Evolutionary conservation across 2,113 vertebrate genomes (phyloP).

Genomic region (Syrmaticus mikado): DNA sequence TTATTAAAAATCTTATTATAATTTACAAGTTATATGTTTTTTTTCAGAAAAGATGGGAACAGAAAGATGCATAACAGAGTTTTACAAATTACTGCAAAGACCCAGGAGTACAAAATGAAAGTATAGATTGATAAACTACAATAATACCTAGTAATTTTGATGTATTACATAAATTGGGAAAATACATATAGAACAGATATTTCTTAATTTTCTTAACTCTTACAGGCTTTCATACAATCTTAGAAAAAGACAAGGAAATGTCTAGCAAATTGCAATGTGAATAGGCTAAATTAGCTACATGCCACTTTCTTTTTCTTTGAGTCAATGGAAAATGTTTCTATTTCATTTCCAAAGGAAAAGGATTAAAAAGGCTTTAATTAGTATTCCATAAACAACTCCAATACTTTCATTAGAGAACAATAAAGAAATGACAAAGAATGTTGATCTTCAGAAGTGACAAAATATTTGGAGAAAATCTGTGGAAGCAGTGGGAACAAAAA

Average conservation of each 20-base stretch:
- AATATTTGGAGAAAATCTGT: slow-evolving; percentile 29
- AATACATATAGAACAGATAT: background rate
- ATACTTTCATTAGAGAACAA: slow-evolving; percentile 17
- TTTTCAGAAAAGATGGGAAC: background rate
- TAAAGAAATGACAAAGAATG: slow-evolving; percentile 18
- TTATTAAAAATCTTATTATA: background rate
- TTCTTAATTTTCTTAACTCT: background rate
- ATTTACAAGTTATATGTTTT: background rate
- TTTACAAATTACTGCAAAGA: background rate
- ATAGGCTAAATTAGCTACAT: background rate
- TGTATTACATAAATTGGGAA: background rate
- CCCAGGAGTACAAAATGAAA: background rate
- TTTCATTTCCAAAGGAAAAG: background rate
- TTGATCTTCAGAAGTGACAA: background rate
- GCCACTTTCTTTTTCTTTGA: background rate
- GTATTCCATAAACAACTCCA: slow-evolving; percentile 12
- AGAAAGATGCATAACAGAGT: background rate
- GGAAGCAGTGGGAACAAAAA: slow-evolving; percentile 48
- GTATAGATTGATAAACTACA: background rate
- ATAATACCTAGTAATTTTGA: background rate
- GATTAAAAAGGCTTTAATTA: background rate
- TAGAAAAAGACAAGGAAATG: background rate
- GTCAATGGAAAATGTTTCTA: background rate
- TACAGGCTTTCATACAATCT: background rate
- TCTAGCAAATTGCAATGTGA: background rate